A percentile compares a stretch with the other conserved stretches of the same genome.
These are phyloP conservation scores for Philhelius pedissequus DNA, from an alignment of 2,888 invertebrate species.

Conservation along the genomic window DNA sequence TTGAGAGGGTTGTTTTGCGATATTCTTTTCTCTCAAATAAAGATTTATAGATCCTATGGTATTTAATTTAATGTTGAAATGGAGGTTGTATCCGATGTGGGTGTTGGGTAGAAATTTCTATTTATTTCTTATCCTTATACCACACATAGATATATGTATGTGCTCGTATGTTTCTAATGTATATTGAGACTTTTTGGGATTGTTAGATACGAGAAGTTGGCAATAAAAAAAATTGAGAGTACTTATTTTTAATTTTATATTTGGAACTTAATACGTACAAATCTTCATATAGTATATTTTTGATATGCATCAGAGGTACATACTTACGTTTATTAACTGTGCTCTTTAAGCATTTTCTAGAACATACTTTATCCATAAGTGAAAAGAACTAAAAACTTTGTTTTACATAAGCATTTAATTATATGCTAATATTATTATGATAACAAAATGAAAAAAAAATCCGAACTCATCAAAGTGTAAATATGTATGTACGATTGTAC, in stretches of 20 bases:
- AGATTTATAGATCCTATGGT: slow-evolving; percentile 2
- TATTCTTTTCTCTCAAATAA: neutral
- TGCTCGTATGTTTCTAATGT: neutral
- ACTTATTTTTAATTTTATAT: neutral
- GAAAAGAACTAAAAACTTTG: no score
- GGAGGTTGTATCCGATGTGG: neutral
- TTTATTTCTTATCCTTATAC: no score
- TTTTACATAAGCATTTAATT: no score
- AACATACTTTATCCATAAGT: no score
- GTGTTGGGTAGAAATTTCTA: neutral
- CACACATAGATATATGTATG: neutral
- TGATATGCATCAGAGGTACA: no score
- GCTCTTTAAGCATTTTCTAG: no score
- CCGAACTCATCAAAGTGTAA: no score
- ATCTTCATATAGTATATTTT: neutral
- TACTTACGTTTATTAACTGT: no score
- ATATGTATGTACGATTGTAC: no score
- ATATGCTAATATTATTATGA: no score
- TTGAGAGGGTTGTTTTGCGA: neutral
- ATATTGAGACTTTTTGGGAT: no score
- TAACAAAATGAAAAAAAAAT: no score
- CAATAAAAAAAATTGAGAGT: neutral
- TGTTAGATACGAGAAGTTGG: neutral
- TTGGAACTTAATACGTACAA: neutral
- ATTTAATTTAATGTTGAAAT: neutral